Base-by-base conservation (phyloP, 2,888 invertebrate species). In the Patella pellucida region DNA sequence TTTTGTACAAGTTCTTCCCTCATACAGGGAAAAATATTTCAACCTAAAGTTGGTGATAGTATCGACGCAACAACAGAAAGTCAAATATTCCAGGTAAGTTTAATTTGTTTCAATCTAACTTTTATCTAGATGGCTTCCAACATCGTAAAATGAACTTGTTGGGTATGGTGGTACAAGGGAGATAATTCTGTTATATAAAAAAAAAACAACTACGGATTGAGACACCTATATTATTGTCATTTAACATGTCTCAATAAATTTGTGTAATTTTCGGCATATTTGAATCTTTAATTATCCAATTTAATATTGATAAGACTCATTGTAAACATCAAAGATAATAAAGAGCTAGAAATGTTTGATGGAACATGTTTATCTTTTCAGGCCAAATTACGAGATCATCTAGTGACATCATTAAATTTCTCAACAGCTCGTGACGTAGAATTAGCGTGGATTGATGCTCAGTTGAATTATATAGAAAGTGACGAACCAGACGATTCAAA, bases 61-160 rank as follows among this genome's bases (percentile, higher is more conserved):
- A 94, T 99, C 4, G 99, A 99, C 90, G 98, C 97, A 0, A 99
- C 99, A 0, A 97, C 97, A 0, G 99, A 99, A 91, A 97, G 97
- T 0, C 97, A 98, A 87, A 99, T 99, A 85, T 99, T 97, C 91
- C 99, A 99, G 93, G 96, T 96, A 77, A 31, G 56, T n/a, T n/a
- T n/a, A 16, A 9, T 41, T 41, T 41, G 41, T 41, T 41, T 41
- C 41, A 41, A 41, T 41, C 41, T 41, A 41, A 41, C 41, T 41
- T 41, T 41, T 41, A 41, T 9, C 41, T 41, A 9, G 41, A 41
- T 9, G 41, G 14, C 41, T 14, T 19, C 50, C 5, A 16, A 23
- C 14, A 14, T 0, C 3, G n/a, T n/a, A 15, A 69, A 52, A 23
- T 14, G 11, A 9, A 16, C 31, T 1, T 7, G n/a, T 62, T 62